Conservation (phyloP, 2,797 vertebrate species). For the Etheostoma nigrum region DNA sequence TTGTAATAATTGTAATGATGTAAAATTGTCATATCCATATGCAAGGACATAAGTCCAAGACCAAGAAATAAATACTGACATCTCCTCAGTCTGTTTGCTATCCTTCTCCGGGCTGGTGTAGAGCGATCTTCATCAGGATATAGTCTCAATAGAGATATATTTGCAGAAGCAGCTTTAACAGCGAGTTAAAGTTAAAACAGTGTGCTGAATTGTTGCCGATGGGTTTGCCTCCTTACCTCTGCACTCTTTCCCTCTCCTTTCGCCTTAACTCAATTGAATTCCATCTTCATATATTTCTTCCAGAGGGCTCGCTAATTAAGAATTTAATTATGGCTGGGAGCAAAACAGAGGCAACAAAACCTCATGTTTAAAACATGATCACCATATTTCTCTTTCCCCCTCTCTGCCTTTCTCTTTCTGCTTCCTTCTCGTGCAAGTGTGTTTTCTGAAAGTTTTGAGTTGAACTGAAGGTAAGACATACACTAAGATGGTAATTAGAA, state of each 20-base stretch:
- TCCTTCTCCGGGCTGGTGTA: constrained; percentile 10
- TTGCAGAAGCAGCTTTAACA: constrained; percentile 38
- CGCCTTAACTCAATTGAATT: constrained; percentile 73
- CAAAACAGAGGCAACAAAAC: constrained; percentile 77
- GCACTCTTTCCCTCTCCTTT: constrained; percentile 37
- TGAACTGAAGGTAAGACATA: constrained; percentile 69
- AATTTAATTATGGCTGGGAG: constrained; percentile 84
- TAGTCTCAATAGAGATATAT: constrained; percentile 45
- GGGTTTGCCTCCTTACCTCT: constrained; percentile 52
- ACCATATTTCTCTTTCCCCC: constrained; percentile 14
- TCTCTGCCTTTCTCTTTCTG: constrained; percentile 16
- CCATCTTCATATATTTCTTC: constrained; percentile 72
- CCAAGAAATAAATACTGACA: constrained; percentile 43
- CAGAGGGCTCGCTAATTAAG: constrained; percentile 80
- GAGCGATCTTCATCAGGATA: constrained; percentile 55
- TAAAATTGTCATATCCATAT: too few relatives aligned
- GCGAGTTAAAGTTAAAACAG: constrained; percentile 43
- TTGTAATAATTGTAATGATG: constrained; percentile 2
- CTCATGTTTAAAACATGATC: constrained; percentile 82
- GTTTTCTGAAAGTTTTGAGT: constrained; percentile 66
- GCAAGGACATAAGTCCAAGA: constrained; percentile 12
- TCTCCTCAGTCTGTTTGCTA: constrained; percentile 10
- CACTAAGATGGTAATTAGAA: constrained; percentile 60
- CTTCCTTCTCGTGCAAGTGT: constrained; percentile 21
- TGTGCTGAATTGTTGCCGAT: constrained; percentile 40